Conservation (phyloP, 2,888 invertebrate genomes). For the Aspidiotus destructor region DNA sequence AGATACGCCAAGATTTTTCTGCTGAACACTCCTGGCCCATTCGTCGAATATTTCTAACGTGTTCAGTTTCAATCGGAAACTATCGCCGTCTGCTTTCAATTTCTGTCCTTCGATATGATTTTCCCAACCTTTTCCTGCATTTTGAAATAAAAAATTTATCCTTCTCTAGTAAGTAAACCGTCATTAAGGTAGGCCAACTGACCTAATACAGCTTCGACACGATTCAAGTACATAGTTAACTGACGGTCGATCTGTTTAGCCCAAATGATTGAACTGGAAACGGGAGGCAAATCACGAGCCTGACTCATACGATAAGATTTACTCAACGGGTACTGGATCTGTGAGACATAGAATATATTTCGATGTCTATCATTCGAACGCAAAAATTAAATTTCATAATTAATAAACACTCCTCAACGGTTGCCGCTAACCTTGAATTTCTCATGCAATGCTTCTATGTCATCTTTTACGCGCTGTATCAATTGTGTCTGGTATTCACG, state of each 20-base stretch:
- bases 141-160: slow-evolving; percentile 5
- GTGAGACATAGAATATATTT: slow-evolving; percentile 3
- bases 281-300: slow-evolving; percentile 89
- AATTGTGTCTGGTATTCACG: slow-evolving; percentile 98
- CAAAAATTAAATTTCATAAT: not conserved
- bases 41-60: slow-evolving; percentile 97
- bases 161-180: no score
- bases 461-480: slow-evolving; percentile 97
- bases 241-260: slow-evolving; percentile 97
- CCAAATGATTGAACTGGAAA: slow-evolving; percentile 98
- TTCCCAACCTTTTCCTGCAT: slow-evolving; percentile 88
- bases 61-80: slow-evolving; percentile 89
- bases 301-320: slow-evolving; percentile 85
- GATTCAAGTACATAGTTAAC: slow-evolving; percentile 84
- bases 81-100: slow-evolving; percentile 93
- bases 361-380: not conserved
- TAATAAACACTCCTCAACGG: not conserved
- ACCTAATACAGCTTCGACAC: slow-evolving; percentile 97
- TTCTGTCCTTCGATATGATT: slow-evolving; percentile 98
- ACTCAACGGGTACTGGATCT: slow-evolving; percentile 86
- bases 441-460: slow-evolving; percentile 94
- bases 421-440: slow-evolving; percentile 73
- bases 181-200: slow-evolving; percentile 34
- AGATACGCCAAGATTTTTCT: slow-evolving; percentile 84
- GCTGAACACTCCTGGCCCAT: slow-evolving; percentile 91